A percentile compares a stretch with the other conserved stretches of the same genome.
Conservation (phyloP, 2,888 invertebrate species). For the Actias luna region DNA sequence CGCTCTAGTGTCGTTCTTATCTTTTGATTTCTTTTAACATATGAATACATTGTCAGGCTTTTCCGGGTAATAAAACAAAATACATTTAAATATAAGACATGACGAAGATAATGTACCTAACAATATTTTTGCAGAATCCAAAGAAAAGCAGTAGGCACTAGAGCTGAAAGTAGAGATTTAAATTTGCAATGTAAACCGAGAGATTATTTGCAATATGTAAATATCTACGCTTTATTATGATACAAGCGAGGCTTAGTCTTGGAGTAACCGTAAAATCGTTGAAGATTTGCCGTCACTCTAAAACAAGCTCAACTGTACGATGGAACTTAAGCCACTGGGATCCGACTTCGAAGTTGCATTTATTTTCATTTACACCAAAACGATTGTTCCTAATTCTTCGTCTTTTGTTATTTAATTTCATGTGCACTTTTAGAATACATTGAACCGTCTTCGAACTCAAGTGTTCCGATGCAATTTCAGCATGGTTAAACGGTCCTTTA, state of each 20-base stretch:
- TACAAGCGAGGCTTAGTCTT: constrained; percentile 38
- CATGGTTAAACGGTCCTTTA: too few relatives aligned
- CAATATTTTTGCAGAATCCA: not conserved
- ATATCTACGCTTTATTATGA: constrained; percentile 42
- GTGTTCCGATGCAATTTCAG: too few relatives aligned
- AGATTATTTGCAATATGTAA: constrained; percentile 33
- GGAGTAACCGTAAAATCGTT: constrained; percentile 45
- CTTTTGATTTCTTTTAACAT: too few relatives aligned
- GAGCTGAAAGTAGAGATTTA: not conserved
- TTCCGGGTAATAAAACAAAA: not conserved
- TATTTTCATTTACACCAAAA: constrained; percentile 38
- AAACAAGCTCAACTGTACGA: constrained; percentile 53
- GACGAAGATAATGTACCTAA: not conserved
- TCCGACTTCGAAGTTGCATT: constrained; percentile 46
- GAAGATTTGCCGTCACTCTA: constrained; percentile 51
- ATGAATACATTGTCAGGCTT: not conserved
- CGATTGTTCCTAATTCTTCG: constrained; percentile 2
- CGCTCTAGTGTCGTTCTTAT: too few relatives aligned
- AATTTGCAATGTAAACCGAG: constrained; percentile 19
- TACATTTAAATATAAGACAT: not conserved
- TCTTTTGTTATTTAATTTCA: too few relatives aligned
- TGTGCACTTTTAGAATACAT: too few relatives aligned
- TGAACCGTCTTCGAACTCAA: too few relatives aligned
- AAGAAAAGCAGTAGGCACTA: not conserved
- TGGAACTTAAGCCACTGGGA: constrained; percentile 54